Percentiles rank a stretch among this genome's conserved stretches.
Evolutionary conservation across 2,888 invertebrate species (phyloP).

Genomic region (Temnothorax rugatulus): DNA sequence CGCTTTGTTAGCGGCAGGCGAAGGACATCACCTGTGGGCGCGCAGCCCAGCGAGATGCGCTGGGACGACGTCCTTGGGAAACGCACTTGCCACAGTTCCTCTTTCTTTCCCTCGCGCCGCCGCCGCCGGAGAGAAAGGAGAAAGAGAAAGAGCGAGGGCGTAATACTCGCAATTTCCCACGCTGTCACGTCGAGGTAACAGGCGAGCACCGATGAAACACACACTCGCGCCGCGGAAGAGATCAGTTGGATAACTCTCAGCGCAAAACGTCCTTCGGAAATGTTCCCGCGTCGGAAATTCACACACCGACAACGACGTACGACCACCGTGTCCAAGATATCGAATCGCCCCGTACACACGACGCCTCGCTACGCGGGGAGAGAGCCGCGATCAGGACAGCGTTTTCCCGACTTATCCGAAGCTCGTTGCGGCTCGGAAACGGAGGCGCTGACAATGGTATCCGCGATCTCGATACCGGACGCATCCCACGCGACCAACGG

Average conservation of each 20-base stretch:
- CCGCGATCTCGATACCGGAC: slow-evolving; percentile 52
- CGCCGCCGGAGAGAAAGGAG: not conserved
- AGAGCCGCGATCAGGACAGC: not conserved
- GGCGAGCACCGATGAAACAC: not conserved
- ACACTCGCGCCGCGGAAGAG: slow-evolving; percentile 31
- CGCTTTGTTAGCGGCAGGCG: slow-evolving; percentile 41
- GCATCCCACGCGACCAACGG: slow-evolving; percentile 58
- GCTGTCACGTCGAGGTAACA: slow-evolving; percentile 21
- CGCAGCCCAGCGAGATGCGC: slow-evolving; percentile 40
- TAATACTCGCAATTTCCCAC: slow-evolving; percentile 44
- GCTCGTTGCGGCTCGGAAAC: slow-evolving; percentile 6
- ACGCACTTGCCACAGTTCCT: slow-evolving; percentile 31
- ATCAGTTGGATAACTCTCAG: slow-evolving; percentile 27
- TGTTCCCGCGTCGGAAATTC: slow-evolving; percentile 40
- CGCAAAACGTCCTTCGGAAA: slow-evolving; percentile 36
- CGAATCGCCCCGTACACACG: slow-evolving; percentile 1
- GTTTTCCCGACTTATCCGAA: slow-evolving; percentile 12
- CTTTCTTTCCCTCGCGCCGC: not conserved
- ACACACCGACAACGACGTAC: slow-evolving; percentile 11
- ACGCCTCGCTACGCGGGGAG: slow-evolving; percentile 3
- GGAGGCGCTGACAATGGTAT: slow-evolving; percentile 39
- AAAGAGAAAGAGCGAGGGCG: slow-evolving; percentile 11
- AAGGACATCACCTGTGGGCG: slow-evolving; percentile 43
- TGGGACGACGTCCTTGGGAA: slow-evolving; percentile 44
- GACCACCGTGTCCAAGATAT: slow-evolving; percentile 23